A percentile compares a stretch with the other conserved stretches of the same genome.
phyloP scores from a whole-genome alignment of 2,797 vertebrate species.

The Malacoctenus gilli region DNA sequence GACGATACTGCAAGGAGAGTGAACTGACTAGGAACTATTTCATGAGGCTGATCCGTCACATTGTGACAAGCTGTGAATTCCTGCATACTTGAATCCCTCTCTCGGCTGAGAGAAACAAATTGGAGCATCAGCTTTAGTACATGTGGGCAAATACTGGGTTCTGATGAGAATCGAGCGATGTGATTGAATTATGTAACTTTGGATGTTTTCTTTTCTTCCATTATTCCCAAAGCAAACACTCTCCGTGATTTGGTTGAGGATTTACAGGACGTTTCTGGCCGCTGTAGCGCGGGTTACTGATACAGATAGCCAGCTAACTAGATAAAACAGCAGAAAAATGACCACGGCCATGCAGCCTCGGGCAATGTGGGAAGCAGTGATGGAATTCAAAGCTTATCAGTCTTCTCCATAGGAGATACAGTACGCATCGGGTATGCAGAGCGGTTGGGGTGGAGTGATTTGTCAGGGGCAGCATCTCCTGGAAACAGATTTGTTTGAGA shows the following conservation, averaged over 20 bases:
- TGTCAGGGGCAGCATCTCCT: constrained; percentile 58
- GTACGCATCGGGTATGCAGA: constrained; percentile 55
- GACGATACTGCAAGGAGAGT: too few species aligned
- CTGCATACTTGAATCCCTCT: too few species aligned
- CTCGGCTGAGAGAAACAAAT: too few species aligned
- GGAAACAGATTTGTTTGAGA: constrained; percentile 62
- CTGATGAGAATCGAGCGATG: too few species aligned
- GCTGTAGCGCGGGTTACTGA: constrained; percentile 15
- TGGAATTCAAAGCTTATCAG: constrained; percentile 67
- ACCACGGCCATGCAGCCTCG: constrained; percentile 48
- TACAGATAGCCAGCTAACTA: constrained; percentile 46
- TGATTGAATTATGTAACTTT: neutral
- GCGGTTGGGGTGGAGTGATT: constrained; percentile 57
- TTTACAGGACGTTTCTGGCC: constrained; percentile 18
- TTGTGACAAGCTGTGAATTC: too few species aligned
- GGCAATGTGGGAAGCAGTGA: constrained; percentile 45
- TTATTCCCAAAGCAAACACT: too few species aligned
- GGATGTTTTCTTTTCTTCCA: too few species aligned
- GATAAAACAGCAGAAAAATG: constrained; percentile 56
- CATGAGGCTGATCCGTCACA: too few species aligned
- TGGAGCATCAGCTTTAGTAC: too few species aligned
- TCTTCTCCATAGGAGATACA: constrained; percentile 58
- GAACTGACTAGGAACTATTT: too few species aligned
- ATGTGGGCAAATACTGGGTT: too few species aligned
- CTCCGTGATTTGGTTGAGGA: neutral